These are phyloP conservation scores for Harpagus bidentatus DNA, from an alignment of 2,113 vertebrate species.

Conservation along the genomic window DNA sequence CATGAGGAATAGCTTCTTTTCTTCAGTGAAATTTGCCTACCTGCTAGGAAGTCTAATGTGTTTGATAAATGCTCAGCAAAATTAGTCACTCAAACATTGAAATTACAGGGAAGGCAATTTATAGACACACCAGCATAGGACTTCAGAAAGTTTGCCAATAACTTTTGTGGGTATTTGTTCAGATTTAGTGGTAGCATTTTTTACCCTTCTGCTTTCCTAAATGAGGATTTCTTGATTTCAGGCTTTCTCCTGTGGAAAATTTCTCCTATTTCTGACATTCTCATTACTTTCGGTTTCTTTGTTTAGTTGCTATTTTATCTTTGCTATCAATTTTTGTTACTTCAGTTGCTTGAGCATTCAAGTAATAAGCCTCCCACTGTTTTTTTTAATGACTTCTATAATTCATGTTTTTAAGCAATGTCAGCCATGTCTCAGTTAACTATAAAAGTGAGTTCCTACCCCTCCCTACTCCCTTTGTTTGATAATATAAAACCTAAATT, in stretches of 20 bases:
- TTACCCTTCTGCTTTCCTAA: neutral
- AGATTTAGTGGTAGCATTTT: neutral
- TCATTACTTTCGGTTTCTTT: neutral
- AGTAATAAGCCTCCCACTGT: neutral
- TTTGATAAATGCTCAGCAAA: neutral
- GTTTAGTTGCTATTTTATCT: neutral
- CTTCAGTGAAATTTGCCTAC: neutral
- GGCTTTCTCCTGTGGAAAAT: neutral
- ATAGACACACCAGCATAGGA: neutral
- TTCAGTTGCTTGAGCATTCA: neutral
- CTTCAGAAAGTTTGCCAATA: neutral
- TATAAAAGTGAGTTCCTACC: slow-evolving; percentile 10
- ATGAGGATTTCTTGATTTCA: neutral
- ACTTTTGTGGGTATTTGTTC: neutral
- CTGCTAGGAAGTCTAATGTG: neutral
- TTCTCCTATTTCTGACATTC: neutral
- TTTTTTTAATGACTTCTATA: neutral
- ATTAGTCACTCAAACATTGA: neutral
- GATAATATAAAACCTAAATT: neutral
- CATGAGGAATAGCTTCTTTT: neutral
- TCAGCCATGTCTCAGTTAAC: neutral
- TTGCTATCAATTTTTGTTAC: neutral
- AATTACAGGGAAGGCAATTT: neutral
- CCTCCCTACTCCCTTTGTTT: neutral
- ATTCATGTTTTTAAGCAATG: neutral